These are phyloP conservation scores for Empis livida DNA, from an alignment of 2,888 invertebrate genomes.

Conservation along the genomic window DNA sequence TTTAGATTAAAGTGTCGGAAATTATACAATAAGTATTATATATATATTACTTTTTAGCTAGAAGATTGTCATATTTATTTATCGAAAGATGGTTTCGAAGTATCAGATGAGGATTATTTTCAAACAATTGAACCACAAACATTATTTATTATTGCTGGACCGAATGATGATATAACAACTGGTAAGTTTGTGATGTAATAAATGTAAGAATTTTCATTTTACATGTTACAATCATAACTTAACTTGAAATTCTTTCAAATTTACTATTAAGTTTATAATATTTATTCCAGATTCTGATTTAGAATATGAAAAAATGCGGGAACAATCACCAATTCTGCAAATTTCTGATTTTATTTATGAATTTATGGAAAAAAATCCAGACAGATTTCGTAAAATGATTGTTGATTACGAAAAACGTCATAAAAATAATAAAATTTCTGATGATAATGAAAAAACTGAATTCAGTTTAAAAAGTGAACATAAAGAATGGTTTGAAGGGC, in stretches of 20 bases:
- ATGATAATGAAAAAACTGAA: constrained; percentile 39
- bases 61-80: constrained; percentile 40
- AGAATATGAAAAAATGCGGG: constrained; percentile 28
- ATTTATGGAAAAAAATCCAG: constrained; percentile 56
- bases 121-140: constrained; percentile 61
- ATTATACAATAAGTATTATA: constrained; percentile 1
- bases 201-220: too few species aligned
- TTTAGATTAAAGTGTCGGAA: not conserved
- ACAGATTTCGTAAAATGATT: constrained; percentile 31
- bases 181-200: too few species aligned
- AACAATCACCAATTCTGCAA: constrained; percentile 46
- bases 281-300: constrained; percentile 31
- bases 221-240: too few species aligned
- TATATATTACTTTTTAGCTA: constrained; percentile 18
- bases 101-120: constrained; percentile 67
- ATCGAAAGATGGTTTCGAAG: constrained; percentile 54
- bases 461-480: constrained; percentile 52
- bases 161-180: constrained; percentile 43
- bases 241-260: too few species aligned
- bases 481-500: constrained; percentile 70
- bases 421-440: constrained; percentile 32
- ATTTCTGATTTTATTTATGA: constrained; percentile 58
- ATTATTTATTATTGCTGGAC: constrained; percentile 45
- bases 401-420: constrained; percentile 28
- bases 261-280: too few species aligned